Evolutionary conservation across 2,113 vertebrate genomes (phyloP).

Genomic region (Hippolais icterina): DNA sequence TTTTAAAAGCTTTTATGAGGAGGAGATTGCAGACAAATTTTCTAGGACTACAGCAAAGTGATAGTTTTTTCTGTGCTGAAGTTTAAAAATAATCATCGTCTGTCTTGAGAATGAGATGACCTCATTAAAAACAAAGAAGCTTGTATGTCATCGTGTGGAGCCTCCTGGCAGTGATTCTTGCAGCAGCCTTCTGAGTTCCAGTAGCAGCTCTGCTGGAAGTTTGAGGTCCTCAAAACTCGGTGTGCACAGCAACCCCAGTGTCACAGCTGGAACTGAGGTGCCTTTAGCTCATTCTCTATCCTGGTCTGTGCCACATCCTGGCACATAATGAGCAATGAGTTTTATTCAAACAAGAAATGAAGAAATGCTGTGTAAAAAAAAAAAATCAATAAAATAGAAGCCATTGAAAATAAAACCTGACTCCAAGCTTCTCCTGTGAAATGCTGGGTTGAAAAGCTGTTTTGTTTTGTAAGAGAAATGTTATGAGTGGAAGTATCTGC

Average conservation of each 20-base stretch:
- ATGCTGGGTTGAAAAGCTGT: background rate
- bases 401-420: background rate
- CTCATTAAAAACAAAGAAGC: conserved; percentile 48
- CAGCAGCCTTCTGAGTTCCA: background rate
- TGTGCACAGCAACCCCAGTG: background rate
- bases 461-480: background rate
- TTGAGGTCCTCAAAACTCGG: background rate
- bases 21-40: conserved; percentile 1
- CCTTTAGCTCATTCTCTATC: fast-evolving
- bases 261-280: background rate
- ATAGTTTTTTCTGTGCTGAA: conserved; percentile 3
- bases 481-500: background rate
- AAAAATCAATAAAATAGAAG: background rate
- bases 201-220: background rate
- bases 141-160: background rate
- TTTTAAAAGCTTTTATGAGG: conserved; percentile 27
- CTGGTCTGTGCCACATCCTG: background rate
- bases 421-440: background rate
- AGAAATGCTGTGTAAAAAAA: background rate
- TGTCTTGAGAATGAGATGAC: conserved; percentile 52
- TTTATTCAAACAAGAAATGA: background rate
- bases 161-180: conserved; percentile 9
- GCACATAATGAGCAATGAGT: background rate
- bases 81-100: conserved; percentile 50
- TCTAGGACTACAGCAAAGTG: background rate